Base-by-base conservation (phyloP, 1,140 invertebrate genomes). In the Leptinotarsa texana region DNA sequence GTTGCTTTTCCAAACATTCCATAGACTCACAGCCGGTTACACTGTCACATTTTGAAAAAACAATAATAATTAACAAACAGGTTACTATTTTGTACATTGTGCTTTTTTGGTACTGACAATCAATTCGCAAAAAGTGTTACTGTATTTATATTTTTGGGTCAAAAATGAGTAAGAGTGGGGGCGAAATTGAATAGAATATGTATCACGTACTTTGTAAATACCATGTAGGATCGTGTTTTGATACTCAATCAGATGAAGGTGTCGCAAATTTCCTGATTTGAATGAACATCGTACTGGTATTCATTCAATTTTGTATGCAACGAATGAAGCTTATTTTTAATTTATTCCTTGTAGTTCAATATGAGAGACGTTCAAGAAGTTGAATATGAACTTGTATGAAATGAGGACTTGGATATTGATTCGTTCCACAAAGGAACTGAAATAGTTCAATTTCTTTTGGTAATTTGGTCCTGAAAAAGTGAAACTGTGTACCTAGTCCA, bases 1-100 rank as follows among this genome's bases (percentile, higher is more conserved):
- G 76, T 74, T 87, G 82, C 75, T 82, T 82, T 80, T 88, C 86
- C 33, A 81, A 74, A 75, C 81, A 82, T 71, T 76, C 70, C 21
- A 81, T 69, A 77, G 80, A 78, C 21, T 78, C 78, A 15, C 73
- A 74, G 75, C 79, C 81, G 13, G 72, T 65, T 33, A 73, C 51
- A 42, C 4, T 4, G 48, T 77, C 73, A n/a, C 79, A 73, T 65
- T 74, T 74, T 24, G 74, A 66, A 69, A 48, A 33, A 27, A 48
- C 13, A 63, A 49, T 63, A 62, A 63, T 5, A 42, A 72, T 15
- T 21, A 63, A 66, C n/a, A 15, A 66, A 18, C 18, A 66, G 48
- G 42, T 47, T 18, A 21, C 11, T n/a, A 17, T 42, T 75, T 47
- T 68, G 42, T 15, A 42, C 66, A 68, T 68, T 68, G 24, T 68